A percentile compares a stretch with the other conserved stretches of the same genome.
Evolutionary conservation across 2,888 invertebrate genomes (phyloP).

Genomic region (Trichogramma evanescens): DNA sequence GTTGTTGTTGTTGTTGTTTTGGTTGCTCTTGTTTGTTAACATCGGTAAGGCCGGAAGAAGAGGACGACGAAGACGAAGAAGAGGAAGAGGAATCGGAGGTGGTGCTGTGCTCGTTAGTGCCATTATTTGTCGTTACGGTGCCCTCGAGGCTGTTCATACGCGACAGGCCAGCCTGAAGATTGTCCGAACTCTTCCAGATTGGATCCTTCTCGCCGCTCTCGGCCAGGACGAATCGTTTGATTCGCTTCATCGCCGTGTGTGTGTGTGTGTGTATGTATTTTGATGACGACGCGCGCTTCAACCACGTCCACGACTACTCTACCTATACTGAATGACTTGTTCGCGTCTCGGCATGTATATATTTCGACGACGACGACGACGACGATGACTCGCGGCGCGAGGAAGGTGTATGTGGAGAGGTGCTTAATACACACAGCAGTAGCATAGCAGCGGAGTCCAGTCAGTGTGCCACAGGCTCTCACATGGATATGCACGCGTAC

Average conservation of each 20-base stretch:
- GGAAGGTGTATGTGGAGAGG: not conserved
- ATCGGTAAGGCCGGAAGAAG: too few species aligned
- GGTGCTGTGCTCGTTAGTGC: not conserved
- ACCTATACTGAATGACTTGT: not conserved
- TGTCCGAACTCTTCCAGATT: constrained; percentile 43
- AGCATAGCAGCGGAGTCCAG: too few species aligned
- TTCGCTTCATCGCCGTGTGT: constrained; percentile 33
- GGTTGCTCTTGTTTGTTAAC: too few species aligned
- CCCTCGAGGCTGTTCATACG: constrained; percentile 26
- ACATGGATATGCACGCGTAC: too few species aligned
- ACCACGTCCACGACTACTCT: not conserved
- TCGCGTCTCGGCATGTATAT: not conserved
- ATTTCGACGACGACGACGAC: not conserved
- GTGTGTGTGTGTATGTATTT: not conserved
- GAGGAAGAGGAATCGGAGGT: not conserved
- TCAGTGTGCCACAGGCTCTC: too few species aligned
- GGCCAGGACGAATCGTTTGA: constrained; percentile 46
- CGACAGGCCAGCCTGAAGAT: constrained; percentile 31
- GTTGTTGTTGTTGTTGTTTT: too few species aligned
- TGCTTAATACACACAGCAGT: too few species aligned
- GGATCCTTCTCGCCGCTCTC: constrained; percentile 39
- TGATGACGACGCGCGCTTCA: too few species aligned
- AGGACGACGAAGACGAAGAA: too few species aligned
- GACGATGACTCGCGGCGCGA: not conserved
- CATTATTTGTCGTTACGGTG: not conserved